Conservation (phyloP, 2,113 vertebrate genomes). For the Formicarius rufipectus region DNA sequence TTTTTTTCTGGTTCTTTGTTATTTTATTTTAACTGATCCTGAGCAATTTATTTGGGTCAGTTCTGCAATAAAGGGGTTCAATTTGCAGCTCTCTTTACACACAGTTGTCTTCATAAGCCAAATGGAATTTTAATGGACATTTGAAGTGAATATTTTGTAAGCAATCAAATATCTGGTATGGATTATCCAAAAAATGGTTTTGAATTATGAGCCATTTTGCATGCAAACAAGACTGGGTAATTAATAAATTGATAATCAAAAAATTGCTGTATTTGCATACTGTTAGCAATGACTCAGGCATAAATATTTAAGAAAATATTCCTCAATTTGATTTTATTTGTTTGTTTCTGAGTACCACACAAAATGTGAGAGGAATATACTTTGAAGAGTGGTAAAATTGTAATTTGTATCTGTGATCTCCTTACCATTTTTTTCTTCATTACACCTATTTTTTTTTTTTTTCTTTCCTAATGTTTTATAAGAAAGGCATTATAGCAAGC, state of each 20-base stretch:
- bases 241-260: not conserved
- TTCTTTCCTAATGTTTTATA: not conserved
- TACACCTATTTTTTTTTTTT: not conserved
- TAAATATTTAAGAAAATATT: not conserved
- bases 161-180: not conserved
- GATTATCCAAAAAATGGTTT: not conserved
- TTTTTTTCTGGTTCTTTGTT: not conserved
- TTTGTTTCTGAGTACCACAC: not conserved
- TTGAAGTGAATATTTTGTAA: not conserved
- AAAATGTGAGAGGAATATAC: not conserved
- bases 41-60: not conserved
- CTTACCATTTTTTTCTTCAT: not conserved
- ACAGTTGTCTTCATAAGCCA: not conserved
- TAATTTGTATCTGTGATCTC: not conserved
- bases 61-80: not conserved
- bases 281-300: not conserved
- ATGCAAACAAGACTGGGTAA: not conserved
- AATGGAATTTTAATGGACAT: not conserved
- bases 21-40: not conserved
- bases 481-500: not conserved
- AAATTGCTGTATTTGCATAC: not conserved
- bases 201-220: not conserved
- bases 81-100: not conserved
- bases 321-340: not conserved
- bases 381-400: not conserved